Evolutionary conservation across 2,888 invertebrate genomes (phyloP).

Genomic region (Argynnis bischoffii): DNA sequence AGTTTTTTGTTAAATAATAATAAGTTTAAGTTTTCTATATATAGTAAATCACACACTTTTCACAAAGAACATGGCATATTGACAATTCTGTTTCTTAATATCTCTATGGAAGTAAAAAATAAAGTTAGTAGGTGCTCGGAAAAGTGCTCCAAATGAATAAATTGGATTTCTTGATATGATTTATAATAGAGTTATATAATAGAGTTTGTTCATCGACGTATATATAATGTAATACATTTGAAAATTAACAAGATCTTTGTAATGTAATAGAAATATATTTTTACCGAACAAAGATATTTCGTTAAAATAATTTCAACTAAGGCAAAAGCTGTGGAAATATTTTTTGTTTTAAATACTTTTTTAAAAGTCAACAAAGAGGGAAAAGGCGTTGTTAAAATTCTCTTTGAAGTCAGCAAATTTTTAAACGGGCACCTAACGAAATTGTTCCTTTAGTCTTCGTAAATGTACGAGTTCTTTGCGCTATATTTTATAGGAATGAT

Average conservation of each 20-base stretch:
- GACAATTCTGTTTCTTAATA: slow-evolving; percentile 25
- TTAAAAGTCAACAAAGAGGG: slow-evolving; percentile 69
- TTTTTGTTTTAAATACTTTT: slow-evolving; percentile 61
- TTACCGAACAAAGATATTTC: slow-evolving; percentile 31
- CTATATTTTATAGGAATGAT: slow-evolving; percentile 56
- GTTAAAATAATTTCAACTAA: slow-evolving; percentile 37
- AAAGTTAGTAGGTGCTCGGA: slow-evolving; percentile 50
- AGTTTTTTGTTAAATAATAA: no score
- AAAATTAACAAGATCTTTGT: slow-evolving; percentile 34
- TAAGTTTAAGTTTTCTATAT: no score
- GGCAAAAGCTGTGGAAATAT: slow-evolving; percentile 37
- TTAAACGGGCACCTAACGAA: slow-evolving; percentile 75
- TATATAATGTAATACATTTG: not conserved
- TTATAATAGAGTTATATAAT: slow-evolving; percentile 40
- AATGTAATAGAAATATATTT: slow-evolving; percentile 23
- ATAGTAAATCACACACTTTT: no score
- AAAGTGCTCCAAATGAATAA: slow-evolving; percentile 55
- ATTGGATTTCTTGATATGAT: slow-evolving; percentile 54
- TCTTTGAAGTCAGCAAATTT: slow-evolving; percentile 77
- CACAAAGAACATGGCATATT: not conserved
- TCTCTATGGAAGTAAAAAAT: slow-evolving; percentile 51
- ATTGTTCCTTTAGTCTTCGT: slow-evolving; percentile 77
- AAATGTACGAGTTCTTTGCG: slow-evolving; percentile 68
- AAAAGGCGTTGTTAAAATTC: slow-evolving; percentile 70
- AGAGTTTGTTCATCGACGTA: slow-evolving; percentile 37